phyloP scores from a whole-genome alignment of 2,797 vertebrate genomes.

The Bufotes viridis region DNA sequence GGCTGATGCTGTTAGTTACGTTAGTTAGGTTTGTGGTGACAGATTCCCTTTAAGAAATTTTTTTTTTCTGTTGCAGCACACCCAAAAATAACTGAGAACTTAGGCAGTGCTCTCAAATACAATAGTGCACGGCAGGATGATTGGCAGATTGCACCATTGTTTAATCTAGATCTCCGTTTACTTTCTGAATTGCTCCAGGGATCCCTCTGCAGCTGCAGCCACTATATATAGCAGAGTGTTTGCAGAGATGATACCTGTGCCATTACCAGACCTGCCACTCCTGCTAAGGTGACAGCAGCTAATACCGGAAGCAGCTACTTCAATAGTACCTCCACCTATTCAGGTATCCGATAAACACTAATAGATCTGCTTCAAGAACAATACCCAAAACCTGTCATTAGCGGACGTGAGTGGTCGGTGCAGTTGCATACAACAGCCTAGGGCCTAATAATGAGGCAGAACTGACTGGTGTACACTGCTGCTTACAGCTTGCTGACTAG shows the following conservation, averaged over 20 bases:
- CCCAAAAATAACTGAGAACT: neutral
- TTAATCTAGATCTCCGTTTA: conserved; percentile 24
- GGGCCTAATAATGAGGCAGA: no score
- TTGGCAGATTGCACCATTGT: neutral
- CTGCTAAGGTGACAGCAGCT: conserved; percentile 14
- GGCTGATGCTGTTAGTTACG: no score
- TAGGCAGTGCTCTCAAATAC: neutral
- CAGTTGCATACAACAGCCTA: no score
- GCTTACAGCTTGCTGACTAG: no score
- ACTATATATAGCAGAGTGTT: conserved; percentile 45
- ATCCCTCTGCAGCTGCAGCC: conserved; percentile 14
- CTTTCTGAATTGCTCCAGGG: conserved; percentile 43
- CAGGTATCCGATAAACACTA: neutral
- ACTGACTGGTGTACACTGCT: no score
- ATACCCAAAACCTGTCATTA: neutral
- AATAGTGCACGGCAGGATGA: neutral
- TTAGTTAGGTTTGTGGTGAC: no score
- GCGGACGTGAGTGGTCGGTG: no score
- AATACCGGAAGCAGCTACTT: neutral
- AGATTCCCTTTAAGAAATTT: no score
- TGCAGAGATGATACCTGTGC: conserved; percentile 41
- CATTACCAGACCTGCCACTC: conserved; percentile 22
- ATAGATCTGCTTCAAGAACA: neutral
- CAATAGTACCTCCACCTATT: neutral
- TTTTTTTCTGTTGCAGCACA: neutral